Evolutionary conservation across 2,888 invertebrate species (phyloP), one percentile per base, ranked within the genome.

Genomic region (Tetrapedia diversipes): DNA sequence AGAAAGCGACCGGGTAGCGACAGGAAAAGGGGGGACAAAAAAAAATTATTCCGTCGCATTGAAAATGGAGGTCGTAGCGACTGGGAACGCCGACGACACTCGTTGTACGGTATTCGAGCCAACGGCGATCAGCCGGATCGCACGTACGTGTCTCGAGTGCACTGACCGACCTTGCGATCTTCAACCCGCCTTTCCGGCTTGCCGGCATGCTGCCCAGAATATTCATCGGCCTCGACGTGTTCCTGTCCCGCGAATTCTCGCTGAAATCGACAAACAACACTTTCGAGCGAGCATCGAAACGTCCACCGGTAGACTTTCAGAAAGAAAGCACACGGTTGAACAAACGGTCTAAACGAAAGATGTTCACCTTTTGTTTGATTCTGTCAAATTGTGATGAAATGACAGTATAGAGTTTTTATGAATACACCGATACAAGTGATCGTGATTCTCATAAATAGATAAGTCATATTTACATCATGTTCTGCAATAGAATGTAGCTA

Each of bases 151-250:
- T 27, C 59, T 41, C 49, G 86, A 72, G 86, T 81, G 85, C 86
- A 83, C 24, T 79, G 87, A 87, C 88, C 87, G 87, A 87, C 87
- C 88, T 88, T 87, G 87, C 84, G 83, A 87, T 86, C 86, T 82
- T 80, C 85, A 80, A 86, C 79, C 80, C 73, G 77, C 66, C 81
- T 83, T 84, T 85, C 83, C 78, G 85, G 74, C 82, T 71, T 69
- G 71, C 41, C 61, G 41, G 60, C 67, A 61, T 64, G 82, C 70
- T 51, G 73, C 29, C 60, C 70, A 56, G 79, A 82, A 81, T 85
- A 85, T 85, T 84, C 77, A 85, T 84, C 27, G 64, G 51, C 54
- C 34, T 60, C 41, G 47, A 8, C 70, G 54, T 57, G 29, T 47
- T 63, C 67, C 73, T 60, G 60, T 41, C 47, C 47, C 56, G 47